A percentile compares a stretch with the other conserved stretches of the same genome.
Conservation (phyloP, 2,888 invertebrate genomes). For the Griposia aprilina region DNA sequence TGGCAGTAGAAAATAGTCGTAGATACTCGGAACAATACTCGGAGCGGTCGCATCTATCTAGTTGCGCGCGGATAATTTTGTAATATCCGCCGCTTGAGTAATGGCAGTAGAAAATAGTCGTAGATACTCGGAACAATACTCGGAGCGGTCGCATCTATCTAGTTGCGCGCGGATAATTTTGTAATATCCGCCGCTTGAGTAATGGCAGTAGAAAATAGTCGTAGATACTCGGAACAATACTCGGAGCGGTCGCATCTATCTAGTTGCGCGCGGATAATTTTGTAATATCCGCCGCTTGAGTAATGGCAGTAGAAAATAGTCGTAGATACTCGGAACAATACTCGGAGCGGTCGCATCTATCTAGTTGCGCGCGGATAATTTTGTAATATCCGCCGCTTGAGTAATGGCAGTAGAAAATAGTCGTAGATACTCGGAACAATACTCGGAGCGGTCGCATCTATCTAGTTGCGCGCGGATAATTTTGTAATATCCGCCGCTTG, state of each 20-base stretch:
- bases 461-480: slow-evolving; percentile 34
- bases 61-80: slow-evolving; percentile 30
- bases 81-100: slow-evolving; percentile 49
- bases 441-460: slow-evolving; percentile 6
- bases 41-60: slow-evolving; percentile 21
- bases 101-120: not conserved
- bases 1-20: not conserved
- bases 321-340: not conserved
- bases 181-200: slow-evolving; percentile 49
- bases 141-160: slow-evolving; percentile 13
- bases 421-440: not conserved
- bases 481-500: slow-evolving; percentile 48
- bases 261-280: slow-evolving; percentile 33
- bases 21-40: no score
- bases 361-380: slow-evolving; percentile 35
- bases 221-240: not conserved
- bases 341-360: slow-evolving; percentile 7
- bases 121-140: not conserved
- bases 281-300: slow-evolving; percentile 48
- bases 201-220: not conserved
- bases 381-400: slow-evolving; percentile 49
- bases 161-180: slow-evolving; percentile 32
- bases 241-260: slow-evolving; percentile 13
- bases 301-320: not conserved
- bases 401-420: not conserved